These are phyloP conservation scores for Diloba caeruleocephala DNA, from an alignment of 2,888 invertebrate species.

Conservation along the genomic window DNA sequence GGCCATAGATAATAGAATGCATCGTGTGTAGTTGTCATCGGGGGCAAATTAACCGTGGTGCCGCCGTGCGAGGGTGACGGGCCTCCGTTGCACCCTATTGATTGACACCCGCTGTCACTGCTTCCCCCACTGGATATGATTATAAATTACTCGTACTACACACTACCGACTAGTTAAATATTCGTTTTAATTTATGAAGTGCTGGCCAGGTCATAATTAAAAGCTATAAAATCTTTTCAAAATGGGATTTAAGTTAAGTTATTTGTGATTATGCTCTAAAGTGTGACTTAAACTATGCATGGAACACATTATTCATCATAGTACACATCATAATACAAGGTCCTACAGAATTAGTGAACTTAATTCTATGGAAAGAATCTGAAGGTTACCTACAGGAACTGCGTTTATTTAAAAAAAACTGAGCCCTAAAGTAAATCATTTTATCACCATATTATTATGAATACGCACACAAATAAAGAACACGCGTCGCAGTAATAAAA, in stretches of 20 bases:
- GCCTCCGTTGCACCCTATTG: constrained; percentile 53
- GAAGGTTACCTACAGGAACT: too few species aligned
- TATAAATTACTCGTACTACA: constrained; percentile 56
- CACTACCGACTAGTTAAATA: constrained; percentile 34
- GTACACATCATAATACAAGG: too few species aligned
- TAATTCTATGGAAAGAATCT: too few species aligned
- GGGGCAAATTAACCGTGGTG: constrained; percentile 60
- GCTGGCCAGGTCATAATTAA: constrained; percentile 16
- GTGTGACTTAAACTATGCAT: not conserved
- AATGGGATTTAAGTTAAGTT: too few species aligned
- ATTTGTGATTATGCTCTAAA: too few species aligned
- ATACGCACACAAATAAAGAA: too few species aligned
- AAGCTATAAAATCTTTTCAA: constrained; percentile 2
- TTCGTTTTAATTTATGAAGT: constrained; percentile 34
- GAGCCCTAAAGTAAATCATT: too few species aligned
- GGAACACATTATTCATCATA: constrained; percentile 1
- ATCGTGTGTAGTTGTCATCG: constrained; percentile 65
- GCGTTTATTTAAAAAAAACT: too few species aligned
- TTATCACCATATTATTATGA: too few species aligned
- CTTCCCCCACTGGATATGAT: constrained; percentile 53
- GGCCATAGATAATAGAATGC: constrained; percentile 47
- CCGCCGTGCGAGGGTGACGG: constrained; percentile 38
- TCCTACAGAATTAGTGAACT: too few species aligned
- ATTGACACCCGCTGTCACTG: constrained; percentile 66
- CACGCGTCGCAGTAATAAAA: too few species aligned